Base-by-base conservation (phyloP, 2,888 invertebrate genomes). In the Aleiodes alternator region DNA sequence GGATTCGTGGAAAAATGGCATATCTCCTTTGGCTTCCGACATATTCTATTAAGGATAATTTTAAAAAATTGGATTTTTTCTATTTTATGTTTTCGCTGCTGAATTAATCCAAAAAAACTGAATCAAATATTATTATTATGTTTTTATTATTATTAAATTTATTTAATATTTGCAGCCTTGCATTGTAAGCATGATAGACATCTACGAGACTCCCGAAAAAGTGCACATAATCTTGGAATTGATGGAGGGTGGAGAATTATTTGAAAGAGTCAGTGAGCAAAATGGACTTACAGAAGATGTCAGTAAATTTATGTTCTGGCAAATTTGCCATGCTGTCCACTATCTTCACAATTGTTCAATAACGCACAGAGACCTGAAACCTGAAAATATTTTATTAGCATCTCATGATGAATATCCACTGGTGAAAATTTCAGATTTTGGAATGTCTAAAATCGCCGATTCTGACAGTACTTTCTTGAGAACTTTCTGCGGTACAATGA, bases 401-500 rank as follows among this genome's bases (percentile, higher is more conserved):
- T 90, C 91, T 71, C 87, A 91, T 14, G 91, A 92, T 1, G 91
- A 92, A 1, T 91, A 94, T 73, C 93, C 95, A 0, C 83, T 95
- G 43, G 92, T 95, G 0, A 97, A 97, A 91, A 92, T 96, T 74
- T 93, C 95, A 16, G 97, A 98, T 90, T 98, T 98, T 90, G 98
- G 98, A 7, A 90, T 98, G 78, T 97, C 97, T 78, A 98, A 98
- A 90, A 93, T 96, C 80, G 94, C 96, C 50, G 93, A 94, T 69
- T 93, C 94, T 51, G 92, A 94, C 94, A 1, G 92, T 95, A 84
- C 94, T 97, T 43, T 8, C 3, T 9, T 43, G 95, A 94, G 93
- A 84, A 97, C 97, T 0, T 93, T 96, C 87, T 98, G 98, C 87
- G 98, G 98, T 0, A 98, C 98, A 0, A 95, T 96, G 0, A 91